phyloP scores from a whole-genome alignment of 1,140 invertebrate genomes.

The Nephotettix cincticeps region DNA sequence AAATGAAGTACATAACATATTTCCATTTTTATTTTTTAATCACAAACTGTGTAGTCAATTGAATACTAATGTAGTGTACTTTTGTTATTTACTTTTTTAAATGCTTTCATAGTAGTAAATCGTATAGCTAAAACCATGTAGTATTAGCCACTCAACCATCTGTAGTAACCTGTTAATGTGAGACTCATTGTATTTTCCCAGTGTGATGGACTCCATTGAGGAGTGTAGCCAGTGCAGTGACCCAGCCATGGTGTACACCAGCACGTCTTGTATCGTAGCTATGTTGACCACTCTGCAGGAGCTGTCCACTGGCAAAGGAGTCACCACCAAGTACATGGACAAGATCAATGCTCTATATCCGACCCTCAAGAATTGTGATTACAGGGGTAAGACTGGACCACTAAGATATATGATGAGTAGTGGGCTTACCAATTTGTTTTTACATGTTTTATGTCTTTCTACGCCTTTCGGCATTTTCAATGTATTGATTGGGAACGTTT shows the following conservation, averaged over 20 bases:
- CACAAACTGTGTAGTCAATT: no score
- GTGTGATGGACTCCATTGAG: conserved; percentile 89
- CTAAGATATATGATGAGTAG: no score
- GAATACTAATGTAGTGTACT: no score
- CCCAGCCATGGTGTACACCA: conserved; percentile 70
- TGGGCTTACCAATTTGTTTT: no score
- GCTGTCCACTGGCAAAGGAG: conserved; percentile 67
- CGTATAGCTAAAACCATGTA: not conserved
- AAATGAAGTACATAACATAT: no score
- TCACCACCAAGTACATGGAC: conserved; percentile 55
- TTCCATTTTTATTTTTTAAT: no score
- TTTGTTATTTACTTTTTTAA: not conserved
- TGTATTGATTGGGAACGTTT: no score
- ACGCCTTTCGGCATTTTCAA: no score
- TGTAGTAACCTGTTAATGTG: no score
- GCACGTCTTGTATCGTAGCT: conserved; percentile 81
- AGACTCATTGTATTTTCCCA: no score
- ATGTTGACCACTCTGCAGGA: conserved; percentile 80
- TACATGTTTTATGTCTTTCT: no score
- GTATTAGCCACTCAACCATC: no score
- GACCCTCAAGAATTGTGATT: conserved; percentile 75
- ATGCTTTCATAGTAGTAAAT: not conserved
- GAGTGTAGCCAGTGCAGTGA: conserved; percentile 71
- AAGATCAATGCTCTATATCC: conserved; percentile 72
- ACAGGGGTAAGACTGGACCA: conserved; percentile 54